Base-by-base conservation (phyloP, 2,797 vertebrate species). In the Macrochelys suwanniensis region DNA sequence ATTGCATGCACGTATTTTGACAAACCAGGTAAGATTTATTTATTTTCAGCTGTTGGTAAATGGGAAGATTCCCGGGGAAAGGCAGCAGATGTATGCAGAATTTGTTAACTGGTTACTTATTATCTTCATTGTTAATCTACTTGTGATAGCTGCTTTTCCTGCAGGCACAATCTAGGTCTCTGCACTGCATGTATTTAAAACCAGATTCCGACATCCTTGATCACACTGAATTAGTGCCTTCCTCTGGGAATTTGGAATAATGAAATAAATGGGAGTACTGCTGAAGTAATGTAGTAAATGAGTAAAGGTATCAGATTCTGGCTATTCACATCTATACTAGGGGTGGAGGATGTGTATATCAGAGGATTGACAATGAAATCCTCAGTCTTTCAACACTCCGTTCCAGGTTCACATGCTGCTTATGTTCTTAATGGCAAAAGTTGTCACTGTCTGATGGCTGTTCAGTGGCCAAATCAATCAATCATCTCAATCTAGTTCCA, bases 21-120 rank as follows among this genome's bases (percentile, higher is more conserved):
- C 28, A 92, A 97, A 96, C 26, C 23, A 94, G 19, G 59, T 81
- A 71, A 17, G 13, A 59, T 28, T 71, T 80, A n/a, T 88, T 93
- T 94, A 54, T 92, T 92, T 85, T 91, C 28, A 90, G 54, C 25
- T 89, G 31, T 80, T 91, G 28, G 9, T 49, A 93, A 88, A 87
- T 50, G 56, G 49, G 17, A 85, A 93, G 68, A 21, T 51, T 83
- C 33, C 53, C 25, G 12, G 6, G 80, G 33, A 90, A 81, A 74
- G 49, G 51, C 15, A 90, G 23, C 17, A 95, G 26, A 86, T n/a
- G 21, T 31, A 50, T 47, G 4, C 45, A 83, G 10, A 11, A 56
- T 89, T 89, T 93, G 15, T 50, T 95, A 93, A 78, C 3, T 77
- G 51, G 45, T 89, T 96, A 85, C 49, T 54, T 84, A 86, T 4